Conservation (phyloP, 2,888 invertebrate species). For the Dermolepida albohirtum region DNA sequence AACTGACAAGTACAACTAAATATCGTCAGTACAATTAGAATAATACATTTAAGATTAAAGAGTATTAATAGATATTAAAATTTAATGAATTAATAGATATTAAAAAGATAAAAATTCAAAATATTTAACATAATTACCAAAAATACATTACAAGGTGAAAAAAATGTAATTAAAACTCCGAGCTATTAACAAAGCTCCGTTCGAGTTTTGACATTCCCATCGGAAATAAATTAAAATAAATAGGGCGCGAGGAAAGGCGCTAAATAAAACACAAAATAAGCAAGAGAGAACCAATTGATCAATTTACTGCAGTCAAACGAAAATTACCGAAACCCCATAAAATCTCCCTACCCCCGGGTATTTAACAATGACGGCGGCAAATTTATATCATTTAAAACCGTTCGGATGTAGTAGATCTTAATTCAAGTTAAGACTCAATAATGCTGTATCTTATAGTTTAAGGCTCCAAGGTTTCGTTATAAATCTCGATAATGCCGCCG, state of each 20-base stretch:
- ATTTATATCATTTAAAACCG: slow-evolving; percentile 44
- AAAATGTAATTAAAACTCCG: not conserved
- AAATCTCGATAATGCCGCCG: slow-evolving; percentile 51
- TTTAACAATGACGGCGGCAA: slow-evolving; percentile 39
- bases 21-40: too few relatives aligned
- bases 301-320: slow-evolving; percentile 14
- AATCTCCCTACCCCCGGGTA: slow-evolving; percentile 23
- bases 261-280: slow-evolving; percentile 7
- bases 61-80: too few relatives aligned
- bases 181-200: too few relatives aligned
- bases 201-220: too few relatives aligned
- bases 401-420: slow-evolving; percentile 43
- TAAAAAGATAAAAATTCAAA: too few relatives aligned
- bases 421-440: slow-evolving; percentile 44
- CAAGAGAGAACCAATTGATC: slow-evolving; percentile 14
- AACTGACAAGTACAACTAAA: too few relatives aligned
- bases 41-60: too few relatives aligned
- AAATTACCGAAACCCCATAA: slow-evolving; percentile 35
- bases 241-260: not conserved
- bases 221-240: too few relatives aligned
- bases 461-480: slow-evolving; percentile 43
- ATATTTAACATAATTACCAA: too few relatives aligned
- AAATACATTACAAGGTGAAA: too few relatives aligned
- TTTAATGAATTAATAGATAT: too few relatives aligned
- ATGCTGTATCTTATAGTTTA: slow-evolving; percentile 43